Conservation (phyloP, 2,797 vertebrate genomes). For the Acrossocheilus fasciatus region DNA sequence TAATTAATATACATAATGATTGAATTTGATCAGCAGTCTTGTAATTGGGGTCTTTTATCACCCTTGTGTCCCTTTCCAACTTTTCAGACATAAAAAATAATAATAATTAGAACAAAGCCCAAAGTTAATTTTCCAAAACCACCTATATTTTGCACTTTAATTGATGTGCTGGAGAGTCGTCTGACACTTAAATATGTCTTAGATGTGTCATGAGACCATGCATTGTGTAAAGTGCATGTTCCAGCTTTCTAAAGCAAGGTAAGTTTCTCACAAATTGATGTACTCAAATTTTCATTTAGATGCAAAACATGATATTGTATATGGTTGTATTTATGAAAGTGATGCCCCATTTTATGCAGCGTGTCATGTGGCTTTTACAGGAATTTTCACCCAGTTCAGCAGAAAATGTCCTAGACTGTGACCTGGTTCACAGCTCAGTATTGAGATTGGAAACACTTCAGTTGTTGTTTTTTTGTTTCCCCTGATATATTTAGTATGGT, state of each 20-base stretch:
- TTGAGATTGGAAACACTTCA: neutral
- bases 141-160: neutral
- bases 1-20: slow-evolving; percentile 41
- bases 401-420: neutral
- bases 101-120: neutral
- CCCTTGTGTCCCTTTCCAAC: neutral
- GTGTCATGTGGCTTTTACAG: neutral
- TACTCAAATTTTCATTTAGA: slow-evolving; percentile 1
- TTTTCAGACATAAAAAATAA: neutral
- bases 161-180: neutral
- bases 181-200: neutral
- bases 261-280: neutral
- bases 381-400: neutral
- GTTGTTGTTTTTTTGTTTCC: no score
- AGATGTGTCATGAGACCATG: neutral
- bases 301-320: neutral
- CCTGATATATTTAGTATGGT: neutral
- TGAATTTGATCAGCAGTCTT: slow-evolving; percentile 33
- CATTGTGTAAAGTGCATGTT: neutral
- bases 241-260: neutral
- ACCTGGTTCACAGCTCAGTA: neutral
- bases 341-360: neutral
- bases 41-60: slow-evolving; percentile 40
- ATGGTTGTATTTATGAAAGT: slow-evolving; percentile 4
- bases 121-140: neutral